phyloP scores from a whole-genome alignment of 1,140 invertebrate species.

The Camponotus pennsylvanicus region DNA sequence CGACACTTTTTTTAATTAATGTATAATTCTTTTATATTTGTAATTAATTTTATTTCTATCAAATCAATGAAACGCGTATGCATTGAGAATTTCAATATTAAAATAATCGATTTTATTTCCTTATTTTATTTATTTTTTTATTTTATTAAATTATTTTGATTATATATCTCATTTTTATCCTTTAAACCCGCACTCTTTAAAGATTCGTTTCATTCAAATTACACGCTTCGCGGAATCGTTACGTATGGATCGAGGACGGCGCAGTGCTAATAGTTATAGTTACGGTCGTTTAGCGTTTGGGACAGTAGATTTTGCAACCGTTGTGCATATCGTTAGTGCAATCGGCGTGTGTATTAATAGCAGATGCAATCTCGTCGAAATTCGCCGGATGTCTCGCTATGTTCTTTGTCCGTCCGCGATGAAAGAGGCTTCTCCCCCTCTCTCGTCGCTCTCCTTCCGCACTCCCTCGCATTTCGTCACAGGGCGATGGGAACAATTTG shows the following conservation, averaged over 20 bases:
- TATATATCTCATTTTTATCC: too few species aligned
- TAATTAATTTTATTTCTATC: background rate
- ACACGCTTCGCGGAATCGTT: conserved; percentile 7
- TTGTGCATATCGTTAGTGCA: conserved; percentile 54
- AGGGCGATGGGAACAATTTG: conserved; percentile 83
- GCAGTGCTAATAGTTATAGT: conserved; percentile 40
- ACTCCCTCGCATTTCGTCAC: conserved; percentile 80
- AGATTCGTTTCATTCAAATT: background rate
- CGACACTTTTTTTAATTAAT: background rate
- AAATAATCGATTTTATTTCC: background rate
- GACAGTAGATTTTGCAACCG: conserved; percentile 59
- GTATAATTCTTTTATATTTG: background rate
- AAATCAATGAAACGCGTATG: background rate
- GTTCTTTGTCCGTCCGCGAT: conserved; percentile 83
- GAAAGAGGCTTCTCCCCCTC: conserved; percentile 70
- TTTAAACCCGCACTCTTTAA: too few species aligned
- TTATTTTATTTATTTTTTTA: background rate
- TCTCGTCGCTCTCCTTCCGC: conserved; percentile 38
- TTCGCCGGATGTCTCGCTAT: conserved; percentile 84
- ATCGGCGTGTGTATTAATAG: conserved; percentile 75
- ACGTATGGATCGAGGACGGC: conserved; percentile 43
- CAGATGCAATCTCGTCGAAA: conserved; percentile 82
- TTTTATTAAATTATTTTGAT: background rate
- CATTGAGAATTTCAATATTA: background rate
- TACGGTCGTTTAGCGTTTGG: conserved; percentile 39